These are phyloP conservation scores for Brachionus rubens DNA, from an alignment of 1,140 invertebrate genomes.

Conservation along the genomic window DNA sequence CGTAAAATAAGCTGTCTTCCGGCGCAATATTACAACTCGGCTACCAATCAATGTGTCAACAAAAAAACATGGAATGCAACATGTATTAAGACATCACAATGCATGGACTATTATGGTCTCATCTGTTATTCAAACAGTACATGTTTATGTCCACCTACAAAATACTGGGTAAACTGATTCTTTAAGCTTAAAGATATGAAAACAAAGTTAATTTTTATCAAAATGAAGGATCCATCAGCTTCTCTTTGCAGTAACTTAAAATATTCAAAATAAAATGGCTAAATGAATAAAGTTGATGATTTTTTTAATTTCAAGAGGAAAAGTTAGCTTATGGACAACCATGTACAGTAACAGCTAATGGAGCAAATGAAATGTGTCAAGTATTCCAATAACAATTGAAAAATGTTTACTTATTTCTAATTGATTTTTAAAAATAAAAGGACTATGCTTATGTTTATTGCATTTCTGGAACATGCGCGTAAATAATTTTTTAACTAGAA, in stretches of 20 bases:
- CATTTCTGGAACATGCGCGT: not conserved
- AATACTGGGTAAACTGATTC: not conserved
- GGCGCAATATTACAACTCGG: not conserved
- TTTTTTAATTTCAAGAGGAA: not conserved
- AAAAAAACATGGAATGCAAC: not conserved
- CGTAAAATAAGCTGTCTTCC: not conserved
- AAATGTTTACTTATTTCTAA: too few species aligned
- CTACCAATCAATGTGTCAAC: not conserved
- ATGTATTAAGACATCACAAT: not conserved
- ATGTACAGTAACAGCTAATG: not conserved
- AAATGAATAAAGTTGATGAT: not conserved
- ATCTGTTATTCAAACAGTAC: slow-evolving; percentile 16
- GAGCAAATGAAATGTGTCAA: not conserved
- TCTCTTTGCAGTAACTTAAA: not conserved
- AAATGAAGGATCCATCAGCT: too few species aligned
- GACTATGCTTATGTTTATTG: slow-evolving; percentile 22
- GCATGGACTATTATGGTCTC: not conserved
- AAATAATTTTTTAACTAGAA: not conserved
- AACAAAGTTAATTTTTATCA: not conserved
- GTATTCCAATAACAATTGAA: not conserved
- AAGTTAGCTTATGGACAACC: not conserved
- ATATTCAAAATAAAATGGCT: not conserved
- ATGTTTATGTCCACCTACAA: slow-evolving; percentile 20
- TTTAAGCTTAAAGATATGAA: not conserved
- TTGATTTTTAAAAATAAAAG: not conserved